Conservation (phyloP, 2,113 vertebrate species). For the Chlorodrepanis virens region DNA sequence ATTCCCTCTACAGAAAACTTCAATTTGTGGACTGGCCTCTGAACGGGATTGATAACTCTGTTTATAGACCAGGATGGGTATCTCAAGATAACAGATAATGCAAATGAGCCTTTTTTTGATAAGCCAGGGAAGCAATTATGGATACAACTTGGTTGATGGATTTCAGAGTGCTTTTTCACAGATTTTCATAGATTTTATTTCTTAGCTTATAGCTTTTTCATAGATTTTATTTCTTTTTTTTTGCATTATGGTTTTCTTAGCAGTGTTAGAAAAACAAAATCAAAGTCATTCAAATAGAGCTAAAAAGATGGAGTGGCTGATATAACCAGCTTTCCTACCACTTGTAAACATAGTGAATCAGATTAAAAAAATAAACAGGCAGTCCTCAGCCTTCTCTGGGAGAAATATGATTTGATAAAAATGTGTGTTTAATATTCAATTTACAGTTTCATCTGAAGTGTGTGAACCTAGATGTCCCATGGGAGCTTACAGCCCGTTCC, state of each 20-base stretch:
- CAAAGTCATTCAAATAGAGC: background rate
- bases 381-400: background rate
- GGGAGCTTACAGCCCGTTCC: background rate
- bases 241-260: constrained; percentile 41
- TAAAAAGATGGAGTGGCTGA: constrained; percentile 12
- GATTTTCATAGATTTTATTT: constrained; percentile 8
- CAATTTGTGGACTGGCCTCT: constrained; percentile 68
- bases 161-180: constrained; percentile 26
- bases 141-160: constrained; percentile 40
- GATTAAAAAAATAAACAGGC: constrained; percentile 31
- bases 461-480: constrained; percentile 2
- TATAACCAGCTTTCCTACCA: constrained; percentile 13
- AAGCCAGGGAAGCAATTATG: constrained; percentile 59
- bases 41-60: constrained; percentile 71
- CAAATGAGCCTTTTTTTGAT: constrained; percentile 63
- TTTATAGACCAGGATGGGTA: constrained; percentile 59
- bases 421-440: constrained; percentile 20
- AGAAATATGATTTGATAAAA: constrained; percentile 49
- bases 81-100: constrained; percentile 70
- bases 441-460: constrained; percentile 39
- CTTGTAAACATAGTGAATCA: constrained; percentile 22
- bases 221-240: background rate
- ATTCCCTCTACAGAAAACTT: constrained; percentile 71
- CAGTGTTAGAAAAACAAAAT: constrained; percentile 51
- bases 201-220: background rate